A percentile compares a stretch with the other conserved stretches of the same genome.
Evolutionary conservation across 2,888 invertebrate genomes (phyloP).

Genomic region (Drosophila melanocephala): DNA sequence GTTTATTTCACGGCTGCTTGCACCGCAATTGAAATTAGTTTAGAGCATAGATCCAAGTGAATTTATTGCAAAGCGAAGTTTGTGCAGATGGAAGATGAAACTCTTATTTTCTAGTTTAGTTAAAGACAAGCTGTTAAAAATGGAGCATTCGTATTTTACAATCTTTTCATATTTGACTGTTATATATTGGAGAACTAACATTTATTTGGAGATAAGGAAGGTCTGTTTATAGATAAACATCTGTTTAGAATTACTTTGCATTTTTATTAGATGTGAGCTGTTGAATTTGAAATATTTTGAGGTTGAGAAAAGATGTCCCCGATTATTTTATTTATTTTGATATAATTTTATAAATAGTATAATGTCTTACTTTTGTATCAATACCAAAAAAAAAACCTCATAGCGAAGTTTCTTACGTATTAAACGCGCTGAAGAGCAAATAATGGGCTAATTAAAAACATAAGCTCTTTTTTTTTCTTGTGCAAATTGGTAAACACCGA

Average conservation of each 20-base stretch:
- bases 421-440: constrained; percentile 43
- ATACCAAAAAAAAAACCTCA: neutral
- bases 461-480: constrained; percentile 47
- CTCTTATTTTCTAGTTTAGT: neutral
- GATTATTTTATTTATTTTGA: neutral
- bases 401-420: constrained; percentile 6
- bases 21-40: constrained; percentile 64
- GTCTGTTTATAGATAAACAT: neutral
- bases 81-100: neutral
- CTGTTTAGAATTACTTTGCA: neutral
- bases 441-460: constrained; percentile 70
- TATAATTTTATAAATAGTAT: neutral
- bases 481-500: constrained; percentile 58
- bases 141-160: neutral
- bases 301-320: neutral
- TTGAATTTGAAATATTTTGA: neutral
- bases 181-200: neutral
- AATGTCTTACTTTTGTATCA: no score
- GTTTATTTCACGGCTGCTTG: constrained; percentile 72
- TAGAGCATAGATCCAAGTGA: constrained; percentile 19
- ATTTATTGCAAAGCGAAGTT: constrained; percentile 25
- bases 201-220: neutral
- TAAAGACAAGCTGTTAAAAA: neutral
- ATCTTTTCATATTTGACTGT: neutral
- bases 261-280: neutral